Percentiles rank a stretch among this genome's conserved stretches.
phyloP scores from a whole-genome alignment of 1,140 invertebrate species.

The Uloborus diversus region DNA sequence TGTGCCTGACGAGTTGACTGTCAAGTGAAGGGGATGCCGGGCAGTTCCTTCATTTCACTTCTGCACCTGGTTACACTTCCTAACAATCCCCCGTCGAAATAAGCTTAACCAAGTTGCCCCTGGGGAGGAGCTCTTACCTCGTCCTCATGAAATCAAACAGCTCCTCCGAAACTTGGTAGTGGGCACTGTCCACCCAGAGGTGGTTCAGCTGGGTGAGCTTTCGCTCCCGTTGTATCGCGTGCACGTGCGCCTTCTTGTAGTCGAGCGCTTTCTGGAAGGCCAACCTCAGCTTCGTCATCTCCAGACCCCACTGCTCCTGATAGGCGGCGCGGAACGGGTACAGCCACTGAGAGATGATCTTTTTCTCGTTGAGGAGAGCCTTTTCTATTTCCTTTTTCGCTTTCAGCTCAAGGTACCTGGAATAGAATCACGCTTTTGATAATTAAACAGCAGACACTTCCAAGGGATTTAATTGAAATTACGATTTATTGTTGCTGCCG shows the following conservation, averaged over 20 bases:
- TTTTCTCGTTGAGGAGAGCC: slow-evolving; percentile 42
- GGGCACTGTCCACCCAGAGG: slow-evolving; percentile 26
- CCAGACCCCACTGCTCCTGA: slow-evolving; percentile 34
- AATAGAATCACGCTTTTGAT: no score
- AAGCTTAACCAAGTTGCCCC: no score
- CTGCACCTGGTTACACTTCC: no score
- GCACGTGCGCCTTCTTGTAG: slow-evolving; percentile 31
- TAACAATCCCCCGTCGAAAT: no score
- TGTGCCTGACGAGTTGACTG: no score
- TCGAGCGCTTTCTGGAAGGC: slow-evolving; percentile 37
- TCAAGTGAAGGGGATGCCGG: no score
- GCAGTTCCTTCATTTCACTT: no score
- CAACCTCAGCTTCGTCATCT: slow-evolving; percentile 32
- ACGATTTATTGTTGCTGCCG: no score
- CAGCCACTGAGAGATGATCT: slow-evolving; percentile 34
- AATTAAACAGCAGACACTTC: no score
- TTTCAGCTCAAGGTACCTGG: slow-evolving; percentile 36
- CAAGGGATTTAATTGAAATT: no score
- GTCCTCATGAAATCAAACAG: slow-evolving; percentile 23
- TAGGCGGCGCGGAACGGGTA: slow-evolving; percentile 22
- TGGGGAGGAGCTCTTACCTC: no score
- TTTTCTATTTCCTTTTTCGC: slow-evolving; percentile 43
- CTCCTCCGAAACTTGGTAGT: slow-evolving; percentile 21
- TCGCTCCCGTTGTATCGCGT: slow-evolving; percentile 27
- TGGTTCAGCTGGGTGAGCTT: slow-evolving; percentile 34